These are phyloP conservation scores for Caenorhabditis sp. DNA, from an alignment of 2,888 invertebrate species.

Conservation along the genomic window DNA sequence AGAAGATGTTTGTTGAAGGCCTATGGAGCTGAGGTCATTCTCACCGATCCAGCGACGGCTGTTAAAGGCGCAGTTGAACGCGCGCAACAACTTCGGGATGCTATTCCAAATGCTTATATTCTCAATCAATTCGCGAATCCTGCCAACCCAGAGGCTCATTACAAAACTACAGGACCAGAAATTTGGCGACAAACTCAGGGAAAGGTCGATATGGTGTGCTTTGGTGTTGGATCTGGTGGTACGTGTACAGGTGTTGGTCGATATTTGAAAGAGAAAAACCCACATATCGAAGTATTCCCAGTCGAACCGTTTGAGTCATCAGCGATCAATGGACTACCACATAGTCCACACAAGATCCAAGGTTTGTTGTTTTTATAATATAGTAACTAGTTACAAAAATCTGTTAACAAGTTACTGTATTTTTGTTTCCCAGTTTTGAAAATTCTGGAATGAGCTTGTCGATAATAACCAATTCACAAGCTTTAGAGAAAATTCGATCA, in stretches of 20 bases:
- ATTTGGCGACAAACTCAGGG: constrained; percentile 70
- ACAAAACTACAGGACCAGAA: constrained; percentile 70
- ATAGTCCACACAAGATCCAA: constrained; percentile 65
- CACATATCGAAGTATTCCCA: constrained; percentile 53
- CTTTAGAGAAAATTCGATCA: too few species aligned
- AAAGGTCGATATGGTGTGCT: constrained; percentile 63
- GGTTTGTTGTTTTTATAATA: constrained; percentile 23
- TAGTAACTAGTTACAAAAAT: constrained; percentile 5
- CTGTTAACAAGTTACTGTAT: background rate
- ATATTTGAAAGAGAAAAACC: constrained; percentile 65
- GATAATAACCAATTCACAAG: too few species aligned
- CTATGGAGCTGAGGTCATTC: constrained; percentile 57
- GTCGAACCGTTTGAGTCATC: constrained; percentile 64
- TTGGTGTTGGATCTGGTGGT: constrained; percentile 67
- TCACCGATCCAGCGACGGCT: constrained; percentile 63
- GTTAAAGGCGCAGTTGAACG: constrained; percentile 61
- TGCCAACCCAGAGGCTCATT: constrained; percentile 67
- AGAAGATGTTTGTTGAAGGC: constrained; percentile 63
- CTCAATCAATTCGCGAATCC: constrained; percentile 61
- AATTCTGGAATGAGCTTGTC: too few species aligned
- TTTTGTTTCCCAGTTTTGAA: background rate
- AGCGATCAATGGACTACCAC: constrained; percentile 58
- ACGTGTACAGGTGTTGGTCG: constrained; percentile 61
- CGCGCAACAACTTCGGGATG: constrained; percentile 48
- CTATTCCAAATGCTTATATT: constrained; percentile 59